Percentiles rank a stretch among this genome's conserved stretches.
Evolutionary conservation across 2,888 invertebrate species (phyloP).

Genomic region (Tenthredo notha): DNA sequence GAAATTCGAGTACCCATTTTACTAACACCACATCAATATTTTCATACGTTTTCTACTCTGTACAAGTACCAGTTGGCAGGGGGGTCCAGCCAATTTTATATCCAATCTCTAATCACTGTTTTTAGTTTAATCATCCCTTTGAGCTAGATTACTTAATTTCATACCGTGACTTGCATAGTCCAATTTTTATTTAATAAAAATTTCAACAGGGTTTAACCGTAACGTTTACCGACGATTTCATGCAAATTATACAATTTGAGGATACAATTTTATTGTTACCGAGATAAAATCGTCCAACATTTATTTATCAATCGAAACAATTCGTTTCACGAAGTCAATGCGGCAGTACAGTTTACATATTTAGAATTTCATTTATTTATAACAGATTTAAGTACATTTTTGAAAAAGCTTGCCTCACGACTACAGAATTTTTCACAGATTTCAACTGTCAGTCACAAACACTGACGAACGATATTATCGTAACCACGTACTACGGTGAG

Average conservation of each 20-base stretch:
- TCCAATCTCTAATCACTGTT: constrained; percentile 17
- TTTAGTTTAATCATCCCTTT: constrained; percentile 4
- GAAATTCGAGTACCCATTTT: not conserved
- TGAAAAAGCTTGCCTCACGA: not conserved
- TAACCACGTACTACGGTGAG: not conserved
- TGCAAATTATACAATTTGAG: not conserved
- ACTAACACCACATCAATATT: not conserved
- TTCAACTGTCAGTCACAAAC: not conserved
- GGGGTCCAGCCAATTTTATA: not conserved
- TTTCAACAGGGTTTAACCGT: not conserved
- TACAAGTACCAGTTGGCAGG: not conserved
- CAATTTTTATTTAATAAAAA: not conserved
- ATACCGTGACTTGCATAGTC: not conserved
- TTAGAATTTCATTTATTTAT: not conserved
- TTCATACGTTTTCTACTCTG: not conserved
- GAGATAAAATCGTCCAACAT: not conserved
- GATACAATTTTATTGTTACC: not conserved
- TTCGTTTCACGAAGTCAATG: not conserved
- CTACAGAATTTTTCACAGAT: not conserved
- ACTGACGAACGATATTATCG: not conserved
- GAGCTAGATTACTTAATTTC: not conserved
- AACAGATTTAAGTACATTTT: not conserved
- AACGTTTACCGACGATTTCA: not conserved
- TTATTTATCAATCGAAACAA: not conserved
- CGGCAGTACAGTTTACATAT: not conserved